Conservation (phyloP, 2,888 invertebrate species). For the Himalopsyche japonica region DNA sequence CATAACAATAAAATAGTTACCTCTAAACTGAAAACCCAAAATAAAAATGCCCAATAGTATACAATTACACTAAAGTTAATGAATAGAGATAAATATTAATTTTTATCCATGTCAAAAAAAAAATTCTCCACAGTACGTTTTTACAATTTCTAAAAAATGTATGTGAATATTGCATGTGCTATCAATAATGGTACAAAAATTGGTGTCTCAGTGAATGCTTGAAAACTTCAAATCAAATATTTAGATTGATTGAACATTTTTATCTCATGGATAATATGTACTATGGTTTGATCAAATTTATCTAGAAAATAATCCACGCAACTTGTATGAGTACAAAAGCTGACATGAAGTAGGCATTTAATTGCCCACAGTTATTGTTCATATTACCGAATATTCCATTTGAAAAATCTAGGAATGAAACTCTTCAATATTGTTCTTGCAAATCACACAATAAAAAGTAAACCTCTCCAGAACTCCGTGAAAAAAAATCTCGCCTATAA, state of each 20-base stretch:
- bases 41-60: background rate
- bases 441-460: background rate
- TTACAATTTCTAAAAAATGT: background rate
- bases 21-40: background rate
- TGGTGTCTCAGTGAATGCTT: background rate
- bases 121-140: too few species aligned
- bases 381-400: too few species aligned
- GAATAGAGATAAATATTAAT: background rate
- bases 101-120: too few species aligned
- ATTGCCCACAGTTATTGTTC: too few species aligned
- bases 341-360: too few species aligned
- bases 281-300: too few species aligned
- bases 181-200: background rate
- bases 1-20: background rate
- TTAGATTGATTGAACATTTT: background rate
- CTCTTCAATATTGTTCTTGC: background rate
- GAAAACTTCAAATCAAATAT: background rate
- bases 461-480: background rate
- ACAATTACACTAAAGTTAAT: background rate
- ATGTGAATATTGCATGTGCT: background rate
- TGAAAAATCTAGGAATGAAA: background rate
- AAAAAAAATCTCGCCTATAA: background rate
- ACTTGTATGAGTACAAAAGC: too few species aligned
- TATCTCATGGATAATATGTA: background rate
- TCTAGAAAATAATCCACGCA: too few species aligned